phyloP scores from a whole-genome alignment of 2,797 vertebrate genomes.

The Peromyscus aztecus region DNA sequence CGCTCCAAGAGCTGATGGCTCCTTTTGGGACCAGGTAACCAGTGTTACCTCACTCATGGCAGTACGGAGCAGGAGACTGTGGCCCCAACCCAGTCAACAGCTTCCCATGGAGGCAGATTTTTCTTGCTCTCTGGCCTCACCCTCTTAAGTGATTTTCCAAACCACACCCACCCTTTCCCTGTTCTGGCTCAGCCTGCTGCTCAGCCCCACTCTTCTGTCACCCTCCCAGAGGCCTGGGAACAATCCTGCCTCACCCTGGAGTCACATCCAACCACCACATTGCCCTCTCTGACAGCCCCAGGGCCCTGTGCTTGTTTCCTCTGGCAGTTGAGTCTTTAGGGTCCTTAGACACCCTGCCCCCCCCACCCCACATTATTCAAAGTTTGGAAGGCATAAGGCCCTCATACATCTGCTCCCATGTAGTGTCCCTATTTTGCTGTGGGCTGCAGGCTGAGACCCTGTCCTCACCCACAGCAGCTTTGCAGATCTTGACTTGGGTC shows the following conservation, averaged over 20 bases:
- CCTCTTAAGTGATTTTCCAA: not conserved
- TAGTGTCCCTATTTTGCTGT: not conserved
- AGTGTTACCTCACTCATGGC: not conserved
- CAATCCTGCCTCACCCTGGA: not conserved
- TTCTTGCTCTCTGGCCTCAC: not conserved
- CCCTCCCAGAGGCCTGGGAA: not conserved
- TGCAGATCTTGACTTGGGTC: not conserved
- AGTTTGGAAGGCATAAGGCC: not conserved
- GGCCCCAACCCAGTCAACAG: not conserved
- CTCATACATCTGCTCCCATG: not conserved
- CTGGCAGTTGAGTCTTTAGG: not conserved
- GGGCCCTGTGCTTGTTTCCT: not conserved
- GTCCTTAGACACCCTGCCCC: not conserved
- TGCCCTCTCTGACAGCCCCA: not conserved
- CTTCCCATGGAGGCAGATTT: not conserved
- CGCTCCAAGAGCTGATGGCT: fast-evolving
- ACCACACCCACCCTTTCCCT: not conserved
- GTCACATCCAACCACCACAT: not conserved
- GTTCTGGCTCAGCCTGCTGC: not conserved
- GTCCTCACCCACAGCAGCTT: not conserved
- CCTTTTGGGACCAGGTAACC: not conserved
- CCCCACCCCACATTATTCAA: not conserved
- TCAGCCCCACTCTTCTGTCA: not conserved
- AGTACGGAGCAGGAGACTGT: not conserved
- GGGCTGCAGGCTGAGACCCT: no score